Percentiles rank a stretch among this genome's conserved stretches.
Evolutionary conservation across 1,140 invertebrate genomes (phyloP).

Genomic region (Stratiolaelaps scimitus): DNA sequence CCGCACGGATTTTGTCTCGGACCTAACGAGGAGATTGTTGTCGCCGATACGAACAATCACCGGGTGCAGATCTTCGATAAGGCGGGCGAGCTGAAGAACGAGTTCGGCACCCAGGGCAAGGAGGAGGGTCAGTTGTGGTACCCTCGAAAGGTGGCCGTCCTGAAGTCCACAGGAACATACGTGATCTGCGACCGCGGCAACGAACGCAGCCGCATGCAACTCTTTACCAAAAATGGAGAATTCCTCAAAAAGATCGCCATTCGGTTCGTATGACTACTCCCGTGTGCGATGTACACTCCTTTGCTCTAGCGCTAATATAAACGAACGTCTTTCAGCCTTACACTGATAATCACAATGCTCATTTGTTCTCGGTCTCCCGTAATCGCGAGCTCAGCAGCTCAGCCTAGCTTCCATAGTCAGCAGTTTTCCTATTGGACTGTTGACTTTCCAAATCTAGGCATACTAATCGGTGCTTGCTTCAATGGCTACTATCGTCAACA

Average conservation of each 20-base stretch:
- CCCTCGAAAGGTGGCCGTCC: slow-evolving; percentile 85
- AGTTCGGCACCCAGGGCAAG: slow-evolving; percentile 76
- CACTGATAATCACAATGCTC: too few species aligned
- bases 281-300: too few species aligned
- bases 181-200: slow-evolving; percentile 92
- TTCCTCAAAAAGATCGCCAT: slow-evolving; percentile 82
- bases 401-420: slow-evolving; percentile 10
- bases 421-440: background rate
- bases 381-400: too few species aligned
- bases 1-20: slow-evolving; percentile 93
- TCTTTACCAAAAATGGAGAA: slow-evolving; percentile 53
- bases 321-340: too few species aligned
- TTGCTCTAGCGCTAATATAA: too few species aligned
- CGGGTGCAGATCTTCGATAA: slow-evolving; percentile 86
- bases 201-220: slow-evolving; percentile 89
- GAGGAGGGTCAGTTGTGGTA: slow-evolving; percentile 94
- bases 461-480: background rate
- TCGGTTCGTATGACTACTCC: slow-evolving; percentile 35
- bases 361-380: too few species aligned
- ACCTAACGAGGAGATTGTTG: slow-evolving; percentile 73
- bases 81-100: slow-evolving; percentile 61
- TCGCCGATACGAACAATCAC: slow-evolving; percentile 92
- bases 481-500: too few species aligned
- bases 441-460: slow-evolving; percentile 28
- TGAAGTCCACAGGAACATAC: slow-evolving; percentile 70